Base-by-base conservation (phyloP, 37 sponge, comb jelly and placozoan genomes). In the Eunapius fragilis region DNA sequence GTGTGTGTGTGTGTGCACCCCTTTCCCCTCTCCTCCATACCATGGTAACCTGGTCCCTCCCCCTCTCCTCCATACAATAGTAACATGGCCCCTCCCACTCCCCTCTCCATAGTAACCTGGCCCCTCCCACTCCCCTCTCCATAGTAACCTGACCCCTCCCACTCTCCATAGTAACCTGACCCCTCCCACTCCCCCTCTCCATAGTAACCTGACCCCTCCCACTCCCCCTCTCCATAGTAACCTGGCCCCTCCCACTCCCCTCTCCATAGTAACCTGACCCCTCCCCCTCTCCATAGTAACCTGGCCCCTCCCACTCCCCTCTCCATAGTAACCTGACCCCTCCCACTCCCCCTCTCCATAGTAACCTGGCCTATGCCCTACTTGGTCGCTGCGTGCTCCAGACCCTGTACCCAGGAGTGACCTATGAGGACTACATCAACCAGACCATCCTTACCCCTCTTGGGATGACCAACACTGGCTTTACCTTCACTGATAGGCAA, bases 401-500 rank as follows among this genome's bases (percentile, higher is more conserved):
- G 88, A 23, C 47, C 17, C 38, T 37, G 14, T 85, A 36, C 37
- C 68, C 89, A 6, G 67, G 27, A 2, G 80, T 80, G 77, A 90
- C 85, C 5, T 94, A 87, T 76, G 91, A 94, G 34, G 75, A 84
- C 35, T 94, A 94, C 38, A 88, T 91, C 28, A 41, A 81, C 24
- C 33, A 87, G 69, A 48, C 80, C 71, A 94, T 94, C 69, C 75
- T 94, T 14, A 24, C 67, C 3, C 91, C 94, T 0, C 86, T 94
- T 9, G 69, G 67, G 0, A 85, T 93, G 91, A 87, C 45, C 3
- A 75, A 80, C 74, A 94, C 94, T 74, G 94, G 91, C 41, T 94
- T 94, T 78, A 87, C 75, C 25, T 71, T 84, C 33, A 93, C 87
- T 45, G 72, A 71, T n/a, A 80, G 41, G 93, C 88, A 37, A 80